Evolutionary conservation across 2,113 vertebrate genomes (phyloP).

Genomic region (cattle (Bos taurus)): ARS-UCD2.0 NC_037346.1:46860001-46860500

Average conservation of each 20-base stretch:
- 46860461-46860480: background rate
- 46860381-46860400: background rate
- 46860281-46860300: background rate
- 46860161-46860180: background rate
- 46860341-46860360: background rate
- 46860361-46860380: background rate
- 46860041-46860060: background rate
- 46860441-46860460: background rate
- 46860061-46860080: background rate
- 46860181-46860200: background rate
- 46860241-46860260: background rate
- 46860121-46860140: background rate
- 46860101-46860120: background rate
- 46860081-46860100: background rate
- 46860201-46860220: background rate
- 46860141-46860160: background rate
- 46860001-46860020: background rate
- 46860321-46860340: accelerated
- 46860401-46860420: background rate
- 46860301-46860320: background rate
- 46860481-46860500: background rate
- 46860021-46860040: background rate
- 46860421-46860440: background rate
- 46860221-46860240: background rate
- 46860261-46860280: background rate